phyloP scores from a whole-genome alignment of 2,888 invertebrate species.

The Netelia fuscicornis region DNA sequence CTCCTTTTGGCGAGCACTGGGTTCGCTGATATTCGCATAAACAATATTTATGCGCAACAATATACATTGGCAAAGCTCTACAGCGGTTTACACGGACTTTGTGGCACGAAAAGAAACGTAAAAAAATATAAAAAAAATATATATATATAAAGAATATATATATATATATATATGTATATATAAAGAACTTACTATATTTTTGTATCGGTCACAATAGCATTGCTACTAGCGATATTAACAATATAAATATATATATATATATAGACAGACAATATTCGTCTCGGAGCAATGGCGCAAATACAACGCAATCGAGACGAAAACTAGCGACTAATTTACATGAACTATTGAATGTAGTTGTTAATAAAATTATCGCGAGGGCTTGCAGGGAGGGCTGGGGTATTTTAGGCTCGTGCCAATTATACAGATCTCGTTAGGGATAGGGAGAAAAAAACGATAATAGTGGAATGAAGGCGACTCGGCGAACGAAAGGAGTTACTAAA shows the following conservation, averaged over 20 bases:
- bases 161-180: background rate
- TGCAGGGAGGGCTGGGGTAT: background rate
- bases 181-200: slow-evolving; percentile 56
- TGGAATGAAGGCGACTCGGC: slow-evolving; percentile 62
- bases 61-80: slow-evolving; percentile 65
- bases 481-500: slow-evolving; percentile 52
- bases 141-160: background rate
- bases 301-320: slow-evolving; percentile 63
- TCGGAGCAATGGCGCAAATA: slow-evolving; percentile 59
- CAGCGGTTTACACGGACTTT: slow-evolving; percentile 50
- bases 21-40: slow-evolving; percentile 52
- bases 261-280: slow-evolving; percentile 63
- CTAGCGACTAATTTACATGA: slow-evolving; percentile 60
- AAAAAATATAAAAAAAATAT: slow-evolving; percentile 10
- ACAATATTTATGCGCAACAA: slow-evolving; percentile 58
- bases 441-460: slow-evolving; percentile 35
- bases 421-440: slow-evolving; percentile 12
- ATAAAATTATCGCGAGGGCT: slow-evolving; percentile 46
- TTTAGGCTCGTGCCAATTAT: slow-evolving; percentile 36
- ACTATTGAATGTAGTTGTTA: slow-evolving; percentile 58
- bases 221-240: slow-evolving; percentile 59
- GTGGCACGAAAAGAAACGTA: slow-evolving; percentile 61
- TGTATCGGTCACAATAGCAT: slow-evolving; percentile 58
- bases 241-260: slow-evolving; percentile 55
- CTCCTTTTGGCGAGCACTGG: slow-evolving; percentile 54